Percentiles rank a stretch among this genome's conserved stretches.
Conservation (phyloP, 1,140 invertebrate species). For the Rhagoletis zephyria region DNA sequence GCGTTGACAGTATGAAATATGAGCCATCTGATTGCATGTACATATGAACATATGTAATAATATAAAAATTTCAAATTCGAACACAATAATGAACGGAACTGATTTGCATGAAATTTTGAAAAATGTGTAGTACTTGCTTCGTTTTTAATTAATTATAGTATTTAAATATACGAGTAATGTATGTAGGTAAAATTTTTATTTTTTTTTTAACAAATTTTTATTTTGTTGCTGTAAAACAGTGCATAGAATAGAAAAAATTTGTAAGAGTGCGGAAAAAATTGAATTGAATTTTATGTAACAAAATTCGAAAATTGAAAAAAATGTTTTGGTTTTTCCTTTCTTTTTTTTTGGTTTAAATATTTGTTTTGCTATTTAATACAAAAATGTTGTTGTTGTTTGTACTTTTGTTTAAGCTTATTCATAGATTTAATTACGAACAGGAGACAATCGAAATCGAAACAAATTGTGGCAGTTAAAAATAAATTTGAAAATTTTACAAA, state of each 20-base stretch:
- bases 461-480: neutral
- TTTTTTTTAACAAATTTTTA: slow-evolving; percentile 31
- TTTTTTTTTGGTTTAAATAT: slow-evolving; percentile 52
- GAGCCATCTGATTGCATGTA: neutral
- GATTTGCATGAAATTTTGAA: slow-evolving; percentile 54
- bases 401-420: slow-evolving; percentile 60
- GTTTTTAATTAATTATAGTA: neutral
- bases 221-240: slow-evolving; percentile 62
- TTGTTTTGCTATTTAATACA: slow-evolving; percentile 57
- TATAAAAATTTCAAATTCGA: slow-evolving; percentile 14
- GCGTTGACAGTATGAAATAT: slow-evolving; percentile 9
- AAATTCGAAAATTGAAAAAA: slow-evolving; percentile 58
- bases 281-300: slow-evolving; percentile 63
- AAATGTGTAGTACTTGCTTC: neutral
- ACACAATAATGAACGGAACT: slow-evolving; percentile 40
- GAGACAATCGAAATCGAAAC: slow-evolving; percentile 35
- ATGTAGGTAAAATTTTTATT: neutral
- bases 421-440: slow-evolving; percentile 47
- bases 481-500: neutral
- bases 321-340: slow-evolving; percentile 10
- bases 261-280: slow-evolving; percentile 66
- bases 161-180: slow-evolving; percentile 21
- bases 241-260: slow-evolving; percentile 64
- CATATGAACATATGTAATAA: neutral
- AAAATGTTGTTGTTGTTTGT: slow-evolving; percentile 53